These are phyloP conservation scores for Heliconius ethilla DNA, from an alignment of 2,888 invertebrate species.

Conservation along the genomic window DNA sequence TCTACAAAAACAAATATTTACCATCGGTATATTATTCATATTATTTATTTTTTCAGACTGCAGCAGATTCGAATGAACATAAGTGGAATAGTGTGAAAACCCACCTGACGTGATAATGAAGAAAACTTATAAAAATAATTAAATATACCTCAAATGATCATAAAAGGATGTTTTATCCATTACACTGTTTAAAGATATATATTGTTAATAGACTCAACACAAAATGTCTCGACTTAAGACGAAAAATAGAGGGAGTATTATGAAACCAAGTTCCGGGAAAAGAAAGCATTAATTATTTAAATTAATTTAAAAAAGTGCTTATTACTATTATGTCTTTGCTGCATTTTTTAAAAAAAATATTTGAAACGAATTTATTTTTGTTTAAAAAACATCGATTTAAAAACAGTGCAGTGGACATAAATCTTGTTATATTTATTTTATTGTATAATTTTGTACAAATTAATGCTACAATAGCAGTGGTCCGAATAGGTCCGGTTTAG, in stretches of 20 bases:
- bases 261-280: no score
- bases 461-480: slow-evolving; percentile 47
- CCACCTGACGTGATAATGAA: slow-evolving; percentile 30
- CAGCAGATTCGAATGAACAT: slow-evolving; percentile 1
- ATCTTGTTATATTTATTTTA: neutral
- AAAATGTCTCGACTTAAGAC: neutral
- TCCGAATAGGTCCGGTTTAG: slow-evolving; percentile 29
- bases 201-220: neutral
- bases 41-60: slow-evolving; percentile 24
- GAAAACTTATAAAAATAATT: slow-evolving; percentile 8
- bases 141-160: slow-evolving; percentile 11
- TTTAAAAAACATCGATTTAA: neutral
- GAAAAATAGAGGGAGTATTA: no score
- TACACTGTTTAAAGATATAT: neutral
- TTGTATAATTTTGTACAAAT: slow-evolving; percentile 49
- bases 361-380: no score
- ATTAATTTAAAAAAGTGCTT: no score
- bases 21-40: neutral
- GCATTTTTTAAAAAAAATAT: no score
- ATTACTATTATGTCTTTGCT: no score
- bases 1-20: neutral
- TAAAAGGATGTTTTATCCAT: neutral
- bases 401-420: slow-evolving; percentile 4
- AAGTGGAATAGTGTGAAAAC: slow-evolving; percentile 23
- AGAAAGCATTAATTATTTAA: no score